phyloP scores from a whole-genome alignment of 2,888 invertebrate genomes.

The Drosophila testacea region DNA sequence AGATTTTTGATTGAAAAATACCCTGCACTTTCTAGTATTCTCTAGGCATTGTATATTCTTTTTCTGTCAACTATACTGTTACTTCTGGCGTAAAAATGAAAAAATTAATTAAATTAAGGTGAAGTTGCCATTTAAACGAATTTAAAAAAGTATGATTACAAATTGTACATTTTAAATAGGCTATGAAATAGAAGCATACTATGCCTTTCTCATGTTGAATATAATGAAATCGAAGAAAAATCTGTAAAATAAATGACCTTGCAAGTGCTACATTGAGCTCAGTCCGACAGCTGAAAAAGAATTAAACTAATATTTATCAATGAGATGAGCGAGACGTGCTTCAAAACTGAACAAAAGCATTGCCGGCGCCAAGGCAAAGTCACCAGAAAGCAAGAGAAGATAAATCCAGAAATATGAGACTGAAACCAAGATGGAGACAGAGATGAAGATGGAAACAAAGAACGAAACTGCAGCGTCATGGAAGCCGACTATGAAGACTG shows the following conservation, averaged over 20 bases:
- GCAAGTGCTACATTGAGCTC: slow-evolving; percentile 13
- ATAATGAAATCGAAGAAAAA: slow-evolving; percentile 1
- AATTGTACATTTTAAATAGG: too few species aligned
- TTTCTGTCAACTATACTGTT: too few species aligned
- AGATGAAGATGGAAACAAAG: slow-evolving; percentile 5
- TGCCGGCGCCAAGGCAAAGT: slow-evolving; percentile 65
- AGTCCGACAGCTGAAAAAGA: slow-evolving; percentile 52
- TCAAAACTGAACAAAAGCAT: slow-evolving; percentile 70
- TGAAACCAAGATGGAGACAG: neutral
- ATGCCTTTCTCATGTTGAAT: too few species aligned
- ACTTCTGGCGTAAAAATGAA: too few species aligned
- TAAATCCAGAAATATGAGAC: slow-evolving; percentile 29
- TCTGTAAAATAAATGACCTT: slow-evolving; percentile 33
- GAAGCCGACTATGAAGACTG: slow-evolving; percentile 41
- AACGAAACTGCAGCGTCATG: slow-evolving; percentile 63
- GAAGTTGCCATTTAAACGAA: too few species aligned
- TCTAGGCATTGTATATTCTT: too few species aligned
- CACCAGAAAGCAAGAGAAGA: slow-evolving; percentile 35
- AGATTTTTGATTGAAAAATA: slow-evolving; percentile 1
- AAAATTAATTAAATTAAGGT: too few species aligned
- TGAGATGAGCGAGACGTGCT: slow-evolving; percentile 72
- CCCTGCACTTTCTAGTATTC: neutral
- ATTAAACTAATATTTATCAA: slow-evolving; percentile 81
- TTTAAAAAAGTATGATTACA: too few species aligned
- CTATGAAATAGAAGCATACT: neutral